Conservation (phyloP, 37 sponge, comb jelly and placozoan genomes). For the Hormiphora californensis region DNA sequence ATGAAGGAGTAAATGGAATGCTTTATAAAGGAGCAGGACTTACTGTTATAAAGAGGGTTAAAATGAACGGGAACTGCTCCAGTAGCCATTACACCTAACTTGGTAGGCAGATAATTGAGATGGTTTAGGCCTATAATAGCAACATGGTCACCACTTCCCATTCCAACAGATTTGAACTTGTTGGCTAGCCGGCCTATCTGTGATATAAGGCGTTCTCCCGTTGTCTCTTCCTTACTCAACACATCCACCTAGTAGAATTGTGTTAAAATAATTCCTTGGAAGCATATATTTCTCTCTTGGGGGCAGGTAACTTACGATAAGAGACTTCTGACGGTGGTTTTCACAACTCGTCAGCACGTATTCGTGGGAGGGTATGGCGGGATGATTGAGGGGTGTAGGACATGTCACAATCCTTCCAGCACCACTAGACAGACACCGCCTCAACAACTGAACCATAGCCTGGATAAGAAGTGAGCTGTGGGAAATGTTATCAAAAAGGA, state of each 20-base stretch:
- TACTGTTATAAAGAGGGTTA: slow-evolving; percentile 12
- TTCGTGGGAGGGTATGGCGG: no score
- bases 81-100: slow-evolving; percentile 2
- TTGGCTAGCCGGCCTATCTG: slow-evolving; percentile 36
- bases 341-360: no score
- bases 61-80: slow-evolving; percentile 50
- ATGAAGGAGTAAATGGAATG: not conserved
- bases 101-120: not conserved
- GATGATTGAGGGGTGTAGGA: no score
- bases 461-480: no score
- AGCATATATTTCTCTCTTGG: no score
- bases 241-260: slow-evolving; percentile 9
- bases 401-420: no score
- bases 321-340: no score
- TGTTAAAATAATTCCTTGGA: no score
- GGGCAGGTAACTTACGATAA: no score
- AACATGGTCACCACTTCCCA: slow-evolving; percentile 40
- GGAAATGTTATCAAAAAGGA: no score
- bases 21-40: not conserved
- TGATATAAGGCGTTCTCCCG: not conserved
- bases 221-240: not conserved
- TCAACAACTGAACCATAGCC: no score
- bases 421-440: no score
- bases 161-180: not conserved
- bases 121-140: slow-evolving; percentile 39